Evolutionary conservation across 2,113 vertebrate species (phyloP), one percentile per base, ranked within the genome.

Genomic region (Felis chaus): DNA sequence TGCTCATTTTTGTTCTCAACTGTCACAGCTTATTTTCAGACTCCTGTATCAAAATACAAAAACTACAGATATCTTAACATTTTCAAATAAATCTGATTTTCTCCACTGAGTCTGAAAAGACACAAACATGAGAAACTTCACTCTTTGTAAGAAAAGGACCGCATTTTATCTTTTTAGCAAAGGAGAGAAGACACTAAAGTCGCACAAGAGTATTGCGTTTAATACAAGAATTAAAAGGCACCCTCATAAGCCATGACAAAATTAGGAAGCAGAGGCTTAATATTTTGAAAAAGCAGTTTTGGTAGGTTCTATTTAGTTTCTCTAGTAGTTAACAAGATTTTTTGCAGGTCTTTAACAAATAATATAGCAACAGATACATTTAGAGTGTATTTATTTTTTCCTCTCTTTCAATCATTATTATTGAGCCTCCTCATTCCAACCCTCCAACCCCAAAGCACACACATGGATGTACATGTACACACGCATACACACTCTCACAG

Each of bases 391-490:
- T 71, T 53, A 21, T 5, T 61, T 88, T 53, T 79, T 16, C 39
- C n/a, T 68, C 7, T 69, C 13, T 69, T 61, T 80, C 71, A 31
- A 19, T 5, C 61, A 21, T 68, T 84, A 63, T 91, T 41, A 63
- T 8, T 39, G 53, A 88, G 16, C 61, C 31, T 39, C 71, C 3
- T 93, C 65, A 48, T 21, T 48, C 57, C n/a, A 55, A 23, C 5
- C 71, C 25, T 27, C 55, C 5, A 50, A 29, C 15, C 27, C 36
- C 13, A 61, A 81, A 21, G 29, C 11, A 31, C 23, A 31, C 61
- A 16, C 6, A 31, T 0, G 1, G 14, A 19, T 4, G 11, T 0
- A 36, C 1, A 4, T 8, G 13, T 6, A 19, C 18, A 23, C 0
- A 14, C 1, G 7, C 3, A 36, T 0, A 5, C 23, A 31, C 16